Evolutionary conservation across 2,888 invertebrate species (phyloP), one percentile per base, ranked within the genome.

Genomic region (Diplazon laetatorius): DNA sequence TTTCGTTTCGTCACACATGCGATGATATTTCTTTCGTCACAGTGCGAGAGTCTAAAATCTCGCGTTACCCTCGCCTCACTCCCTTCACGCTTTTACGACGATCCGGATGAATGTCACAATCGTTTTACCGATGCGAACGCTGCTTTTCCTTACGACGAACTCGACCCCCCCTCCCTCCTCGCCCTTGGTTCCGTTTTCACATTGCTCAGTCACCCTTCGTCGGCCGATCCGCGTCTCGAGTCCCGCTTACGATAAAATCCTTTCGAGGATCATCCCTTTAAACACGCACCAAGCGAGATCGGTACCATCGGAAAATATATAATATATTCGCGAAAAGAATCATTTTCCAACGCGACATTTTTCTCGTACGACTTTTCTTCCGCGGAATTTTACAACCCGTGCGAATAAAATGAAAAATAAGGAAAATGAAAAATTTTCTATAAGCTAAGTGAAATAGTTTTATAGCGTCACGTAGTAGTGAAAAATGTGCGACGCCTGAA

Each of bases 21-120:
- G 65, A 39, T 69, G 50, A 70, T 73, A 69, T 79, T 81, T 68
- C 63, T 46, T 76, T 52, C 50, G 48, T 37, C 30, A 10, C 25
- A 30, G 44, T 39, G 20, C 10, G 37, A 44, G 42, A 44, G 42
- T 39, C 46, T 22, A 60, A 39, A 42, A 50, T 68, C 66, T 72
- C 62, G 66, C 48, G 62, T 68, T 66, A 70, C 46, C 20, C 37
- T 30, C 12, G 37, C 48, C n/a, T n/a, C 4, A 3, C 1, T 2
- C 35, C 25, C 14, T 39, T 30, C 14, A 39, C 48, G 14, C 35
- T 48, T 52, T 14, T n/a, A 10, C 52, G 37, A 75, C 70, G 66
- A 73, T 76, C 62, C 62, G 78, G 79, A 79, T 81, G 70, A 79
- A 76, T 76, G 79, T 81, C 79, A 74, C 79, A 68, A 76, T 79